phyloP scores from a whole-genome alignment of 2,797 vertebrate genomes.

The Danio albolineatus region DNA sequence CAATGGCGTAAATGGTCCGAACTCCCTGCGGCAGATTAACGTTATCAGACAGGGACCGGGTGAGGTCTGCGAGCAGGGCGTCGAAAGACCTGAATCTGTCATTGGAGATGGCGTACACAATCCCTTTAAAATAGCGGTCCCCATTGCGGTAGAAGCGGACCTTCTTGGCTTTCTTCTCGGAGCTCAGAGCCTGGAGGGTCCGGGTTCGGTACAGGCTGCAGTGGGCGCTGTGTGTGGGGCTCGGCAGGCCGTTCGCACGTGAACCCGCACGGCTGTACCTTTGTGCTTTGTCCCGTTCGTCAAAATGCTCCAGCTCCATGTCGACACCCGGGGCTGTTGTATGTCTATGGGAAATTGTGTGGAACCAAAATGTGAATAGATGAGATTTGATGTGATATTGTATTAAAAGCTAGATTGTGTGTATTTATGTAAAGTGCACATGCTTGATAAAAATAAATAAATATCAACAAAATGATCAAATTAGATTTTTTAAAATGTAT shows the following conservation, averaged over 20 bases:
- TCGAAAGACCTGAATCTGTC: constrained; percentile 95
- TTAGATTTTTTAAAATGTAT: background rate
- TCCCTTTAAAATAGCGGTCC: constrained; percentile 98
- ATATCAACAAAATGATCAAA: background rate
- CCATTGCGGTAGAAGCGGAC: constrained; percentile 98
- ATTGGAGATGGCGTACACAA: constrained; percentile 96
- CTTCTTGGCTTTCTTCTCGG: constrained; percentile 98
- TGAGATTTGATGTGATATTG: background rate
- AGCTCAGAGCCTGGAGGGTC: constrained; percentile 92
- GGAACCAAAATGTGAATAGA: background rate
- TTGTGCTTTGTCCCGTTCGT: constrained; percentile 94
- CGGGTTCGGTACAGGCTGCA: constrained; percentile 98
- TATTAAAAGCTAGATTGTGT: too few species aligned
- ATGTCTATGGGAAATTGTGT: background rate
- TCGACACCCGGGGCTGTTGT: constrained; percentile 60
- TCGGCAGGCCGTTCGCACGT: constrained; percentile 91
- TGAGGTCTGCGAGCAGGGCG: constrained; percentile 95
- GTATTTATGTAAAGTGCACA: too few species aligned
- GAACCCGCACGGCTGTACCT: constrained; percentile 88
- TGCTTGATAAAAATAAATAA: background rate
- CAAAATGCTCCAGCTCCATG: constrained; percentile 98
- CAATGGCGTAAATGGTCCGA: constrained; percentile 92
- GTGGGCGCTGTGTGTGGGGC: constrained; percentile 97
- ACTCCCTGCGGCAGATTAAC: constrained; percentile 97
- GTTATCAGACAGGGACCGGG: constrained; percentile 94